Base-by-base conservation (phyloP, 1,140 invertebrate genomes). In the Cylas formicarius region DNA sequence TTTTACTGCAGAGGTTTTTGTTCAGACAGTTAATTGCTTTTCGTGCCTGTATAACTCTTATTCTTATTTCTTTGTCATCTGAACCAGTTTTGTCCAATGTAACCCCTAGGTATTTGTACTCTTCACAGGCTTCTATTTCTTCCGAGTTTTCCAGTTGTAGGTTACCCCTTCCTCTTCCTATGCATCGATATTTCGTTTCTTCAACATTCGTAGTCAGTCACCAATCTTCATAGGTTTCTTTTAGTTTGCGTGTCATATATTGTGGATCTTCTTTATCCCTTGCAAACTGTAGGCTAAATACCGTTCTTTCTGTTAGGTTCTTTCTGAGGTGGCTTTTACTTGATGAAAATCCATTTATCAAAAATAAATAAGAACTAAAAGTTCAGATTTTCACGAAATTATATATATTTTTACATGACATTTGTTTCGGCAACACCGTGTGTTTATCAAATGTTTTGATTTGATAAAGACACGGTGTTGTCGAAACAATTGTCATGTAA, bases 181-280 rank as follows among this genome's bases (percentile, higher is more conserved):
- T 17, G 20, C 16, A 24, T 8, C 11, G 9, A n/a, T 40, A 40
- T 24, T 40, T 40, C n/a, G n/a, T n/a, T 31, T 40, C 29, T 14
- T 29, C 10, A 2, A 31, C 11, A 40, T 40, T 40, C 2, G 29
- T 40, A 2, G 11, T 28, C 6, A 33, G 22, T 29, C 11, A 27
- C 10, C 0, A 24, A 43, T 35, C 11, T 22, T 44, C 20, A 20
- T 44, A 35, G 9, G 31, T 18, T 23, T 44, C 29, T 11, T 22
- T 36, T 11, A 44, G 22, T 16, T 44, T 44, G 2, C 41, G 31
- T 3, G 22, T 8, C 41, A 44, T 44, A 23, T 44, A 44, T 36
- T 44, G 22, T 16, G 27, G 13, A 31, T 44, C 41, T 24, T 44
- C 41, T 24, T 34, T 31, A 22, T 33, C 17, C 4, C 21, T 22